phyloP scores from a whole-genome alignment of 1,140 invertebrate species.

The Rhynchophorus ferrugineus region DNA sequence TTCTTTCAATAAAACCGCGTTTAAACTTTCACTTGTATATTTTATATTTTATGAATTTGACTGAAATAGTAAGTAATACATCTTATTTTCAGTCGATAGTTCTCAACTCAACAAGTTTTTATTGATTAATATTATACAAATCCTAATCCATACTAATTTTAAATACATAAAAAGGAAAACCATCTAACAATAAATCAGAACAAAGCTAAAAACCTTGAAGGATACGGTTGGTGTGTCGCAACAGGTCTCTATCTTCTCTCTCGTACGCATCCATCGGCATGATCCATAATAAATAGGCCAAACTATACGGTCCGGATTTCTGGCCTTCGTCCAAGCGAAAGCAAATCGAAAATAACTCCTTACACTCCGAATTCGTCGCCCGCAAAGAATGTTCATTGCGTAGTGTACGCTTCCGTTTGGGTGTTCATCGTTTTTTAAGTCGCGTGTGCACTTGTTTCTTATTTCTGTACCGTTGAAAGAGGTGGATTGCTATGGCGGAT shows the following conservation, averaged over 20 bases:
- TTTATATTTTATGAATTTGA: no score
- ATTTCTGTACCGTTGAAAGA: not conserved
- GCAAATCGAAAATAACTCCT: slow-evolving; percentile 16
- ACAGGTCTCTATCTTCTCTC: not conserved
- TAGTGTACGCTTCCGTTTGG: slow-evolving; percentile 5
- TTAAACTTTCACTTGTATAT: no score
- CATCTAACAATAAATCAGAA: not conserved
- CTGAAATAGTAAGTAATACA: no score
- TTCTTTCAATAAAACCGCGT: no score
- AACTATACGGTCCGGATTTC: slow-evolving; percentile 6
- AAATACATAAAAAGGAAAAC: no score
- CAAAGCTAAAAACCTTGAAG: not conserved
- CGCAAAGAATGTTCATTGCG: slow-evolving; percentile 5
- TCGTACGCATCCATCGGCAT: slow-evolving; percentile 2
- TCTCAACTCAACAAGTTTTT: no score
- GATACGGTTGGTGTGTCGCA: not conserved
- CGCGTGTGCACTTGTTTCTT: not conserved
- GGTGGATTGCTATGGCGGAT: not conserved
- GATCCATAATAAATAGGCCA: slow-evolving; percentile 13
- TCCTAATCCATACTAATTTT: no score
- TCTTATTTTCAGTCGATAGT: no score
- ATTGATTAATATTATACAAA: no score
- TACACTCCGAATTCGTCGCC: slow-evolving; percentile 11
- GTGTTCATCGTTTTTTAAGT: slow-evolving; percentile 2
- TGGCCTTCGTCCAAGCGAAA: slow-evolving; percentile 9